These are phyloP conservation scores for Harpagifer antarcticus DNA, from an alignment of 2,797 vertebrate genomes.

Conservation along the genomic window DNA sequence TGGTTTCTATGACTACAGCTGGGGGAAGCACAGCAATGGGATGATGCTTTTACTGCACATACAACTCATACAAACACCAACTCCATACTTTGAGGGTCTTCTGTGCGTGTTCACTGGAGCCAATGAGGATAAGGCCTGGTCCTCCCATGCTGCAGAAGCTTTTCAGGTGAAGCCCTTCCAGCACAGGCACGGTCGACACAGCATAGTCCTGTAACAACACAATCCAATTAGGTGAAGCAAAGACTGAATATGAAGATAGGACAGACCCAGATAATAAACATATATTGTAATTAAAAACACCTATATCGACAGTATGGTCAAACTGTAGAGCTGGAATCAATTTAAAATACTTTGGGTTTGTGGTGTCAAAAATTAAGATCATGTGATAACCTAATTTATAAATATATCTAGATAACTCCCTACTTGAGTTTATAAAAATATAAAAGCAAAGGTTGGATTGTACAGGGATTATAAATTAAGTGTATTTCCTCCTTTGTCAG, in stretches of 20 bases:
- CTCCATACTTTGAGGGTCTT: constrained; percentile 93
- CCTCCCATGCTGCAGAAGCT: constrained; percentile 98
- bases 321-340: not conserved
- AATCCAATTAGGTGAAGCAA: constrained; percentile 19
- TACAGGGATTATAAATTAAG: not conserved
- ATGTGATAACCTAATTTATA: not conserved
- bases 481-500: not conserved
- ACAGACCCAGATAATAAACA: not conserved
- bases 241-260: not conserved
- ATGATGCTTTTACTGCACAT: constrained; percentile 19
- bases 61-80: constrained; percentile 27
- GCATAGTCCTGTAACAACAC: constrained; percentile 91
- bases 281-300: not conserved
- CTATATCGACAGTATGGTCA: not conserved
- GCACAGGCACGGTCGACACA: constrained; percentile 95
- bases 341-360: not conserved
- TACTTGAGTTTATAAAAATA: not conserved
- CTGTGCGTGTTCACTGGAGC: constrained; percentile 95
- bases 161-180: constrained; percentile 92
- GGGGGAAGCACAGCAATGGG: constrained; percentile 18
- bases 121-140: constrained; percentile 94
- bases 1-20: constrained; percentile 61
- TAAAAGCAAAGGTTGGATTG: not conserved
- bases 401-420: not conserved
- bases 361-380: not conserved